Evolutionary conservation across 2,113 vertebrate genomes (phyloP), one percentile per base, ranked within the genome.

Genomic region (Hippocampus mohnikei): DNA sequence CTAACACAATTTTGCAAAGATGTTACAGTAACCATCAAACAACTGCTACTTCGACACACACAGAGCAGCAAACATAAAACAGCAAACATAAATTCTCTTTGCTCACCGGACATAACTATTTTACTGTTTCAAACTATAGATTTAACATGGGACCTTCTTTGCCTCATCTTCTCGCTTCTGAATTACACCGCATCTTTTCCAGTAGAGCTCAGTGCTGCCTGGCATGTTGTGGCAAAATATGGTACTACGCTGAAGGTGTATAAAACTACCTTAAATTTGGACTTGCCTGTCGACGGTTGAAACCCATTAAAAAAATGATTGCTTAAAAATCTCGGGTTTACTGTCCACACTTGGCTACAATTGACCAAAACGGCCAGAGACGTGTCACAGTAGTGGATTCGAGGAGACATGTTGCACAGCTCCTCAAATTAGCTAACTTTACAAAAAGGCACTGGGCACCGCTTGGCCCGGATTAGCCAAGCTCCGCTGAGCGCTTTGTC

Each of bases 401-500:
- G 40, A 68, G 68, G 63, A 71, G 66, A 66, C 79, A 88, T 79
- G 82, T 73, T 69, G 77, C 76, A 70, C 81, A 87, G 85, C 79
- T 83, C 75, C 76, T 76, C 64, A 88, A 89, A 87, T 88, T 68
- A 90, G 89, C 86, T 85, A 88, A 89, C 87, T 90, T 84, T 76
- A 80, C 88, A 86, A 89, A 91, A 91, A 89, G 90, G 86, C 82
- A 85, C 76, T 67, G 79, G 80, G 74, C 74, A 83, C 73, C 63
- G 75, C 81, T 81, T 75, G 77, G 78, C 62, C 73, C 67, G 91
- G 89, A 93, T 92, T 91, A 93, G 83, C 79, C 55, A 65, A 68
- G 87, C 89, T 90, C 82, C 86, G 84, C 76, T 76, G 86, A 87
- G 84, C 89, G 81, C 85, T 91, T 88, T 89, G 84, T 90, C 89